Evolutionary conservation across 2,888 invertebrate species (phyloP).

Genomic region (Cecidostiba fungosa): DNA sequence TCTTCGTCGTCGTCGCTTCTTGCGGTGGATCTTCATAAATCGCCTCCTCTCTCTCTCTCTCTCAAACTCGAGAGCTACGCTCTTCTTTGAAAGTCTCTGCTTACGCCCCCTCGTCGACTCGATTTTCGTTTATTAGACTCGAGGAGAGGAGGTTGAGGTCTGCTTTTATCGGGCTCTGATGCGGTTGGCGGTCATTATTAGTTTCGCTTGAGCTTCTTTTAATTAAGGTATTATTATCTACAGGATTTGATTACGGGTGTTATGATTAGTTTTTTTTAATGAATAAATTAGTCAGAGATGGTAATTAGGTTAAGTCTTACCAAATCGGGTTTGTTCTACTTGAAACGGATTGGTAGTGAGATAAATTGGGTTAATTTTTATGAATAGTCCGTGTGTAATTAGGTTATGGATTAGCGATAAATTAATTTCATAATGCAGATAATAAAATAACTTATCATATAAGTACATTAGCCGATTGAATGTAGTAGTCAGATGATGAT

Average conservation of each 20-base stretch:
- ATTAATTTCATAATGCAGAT: too few species aligned
- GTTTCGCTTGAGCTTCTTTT: background rate
- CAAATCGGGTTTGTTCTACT: too few species aligned
- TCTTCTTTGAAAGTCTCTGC: conserved; percentile 45
- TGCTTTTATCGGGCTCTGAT: conserved; percentile 34
- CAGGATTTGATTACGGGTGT: background rate
- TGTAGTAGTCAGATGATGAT: too few species aligned
- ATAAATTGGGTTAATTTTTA: too few species aligned
- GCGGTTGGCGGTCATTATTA: background rate
- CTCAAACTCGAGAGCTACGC: background rate
- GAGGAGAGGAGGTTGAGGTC: background rate
- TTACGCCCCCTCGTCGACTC: conserved; percentile 14
- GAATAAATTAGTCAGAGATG: background rate
- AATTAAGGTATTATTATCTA: background rate
- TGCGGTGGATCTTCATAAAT: conserved; percentile 56
- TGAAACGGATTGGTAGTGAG: too few species aligned
- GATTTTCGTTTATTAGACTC: conserved; percentile 42
- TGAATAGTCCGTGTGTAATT: too few species aligned
- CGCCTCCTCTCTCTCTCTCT: conserved; percentile 27
- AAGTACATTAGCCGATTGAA: too few species aligned
- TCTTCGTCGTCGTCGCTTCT: background rate
- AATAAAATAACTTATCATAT: too few species aligned
- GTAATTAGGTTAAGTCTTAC: too few species aligned
- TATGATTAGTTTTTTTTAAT: background rate
- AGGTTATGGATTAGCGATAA: too few species aligned